Conservation (phyloP, 2,888 invertebrate genomes). For the Ochropacha duplaris region DNA sequence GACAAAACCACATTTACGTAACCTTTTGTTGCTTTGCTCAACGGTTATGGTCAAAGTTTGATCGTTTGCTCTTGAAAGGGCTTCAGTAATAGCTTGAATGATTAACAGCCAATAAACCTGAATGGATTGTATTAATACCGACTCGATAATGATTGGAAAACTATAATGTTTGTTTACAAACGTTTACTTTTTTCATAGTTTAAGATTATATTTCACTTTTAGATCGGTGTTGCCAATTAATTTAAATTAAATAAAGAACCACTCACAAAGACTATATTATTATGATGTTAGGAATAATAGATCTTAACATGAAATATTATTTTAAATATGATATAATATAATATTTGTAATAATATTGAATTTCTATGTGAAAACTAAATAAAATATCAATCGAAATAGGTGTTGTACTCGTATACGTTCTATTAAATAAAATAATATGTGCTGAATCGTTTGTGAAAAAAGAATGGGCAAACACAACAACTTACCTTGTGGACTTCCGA, state of each 20-base stretch:
- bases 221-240: neutral
- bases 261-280: too few relatives aligned
- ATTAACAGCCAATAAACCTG: slow-evolving; percentile 59
- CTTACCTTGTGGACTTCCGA: neutral
- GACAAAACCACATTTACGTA: slow-evolving; percentile 47
- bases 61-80: slow-evolving; percentile 42
- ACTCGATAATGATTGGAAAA: slow-evolving; percentile 33
- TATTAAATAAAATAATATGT: too few relatives aligned
- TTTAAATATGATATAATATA: too few relatives aligned
- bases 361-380: too few relatives aligned
- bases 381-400: too few relatives aligned
- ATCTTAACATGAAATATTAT: too few relatives aligned
- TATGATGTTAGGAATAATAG: too few relatives aligned
- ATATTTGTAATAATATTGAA: too few relatives aligned
- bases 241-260: neutral
- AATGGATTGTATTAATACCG: slow-evolving; percentile 40
- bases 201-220: slow-evolving; percentile 2
- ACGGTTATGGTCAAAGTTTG: slow-evolving; percentile 59
- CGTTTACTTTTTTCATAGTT: neutral
- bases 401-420: too few relatives aligned
- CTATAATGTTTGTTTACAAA: slow-evolving; percentile 17
- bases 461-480: neutral
- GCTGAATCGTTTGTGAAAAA: too few relatives aligned
- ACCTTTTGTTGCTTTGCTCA: slow-evolving; percentile 38
- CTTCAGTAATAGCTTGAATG: slow-evolving; percentile 41